Evolutionary conservation across 92 coral and sea anemone genomes (phyloP), one percentile per base, ranked within the genome.

Genomic region (Nematostella vectensis): DNA sequence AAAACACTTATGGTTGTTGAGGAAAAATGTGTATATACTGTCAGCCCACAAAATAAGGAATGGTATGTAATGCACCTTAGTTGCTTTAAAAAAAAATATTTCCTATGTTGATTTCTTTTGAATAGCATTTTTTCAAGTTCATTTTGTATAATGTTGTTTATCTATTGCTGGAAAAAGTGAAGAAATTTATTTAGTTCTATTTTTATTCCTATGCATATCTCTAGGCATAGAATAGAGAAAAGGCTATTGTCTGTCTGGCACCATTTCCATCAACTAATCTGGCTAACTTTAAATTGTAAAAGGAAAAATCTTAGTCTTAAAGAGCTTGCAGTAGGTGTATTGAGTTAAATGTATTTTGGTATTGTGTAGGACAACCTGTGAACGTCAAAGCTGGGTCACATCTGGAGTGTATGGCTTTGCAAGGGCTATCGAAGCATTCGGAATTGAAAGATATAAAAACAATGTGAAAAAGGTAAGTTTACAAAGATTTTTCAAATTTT

Each of bases 361-460:
- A n/a, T n/a, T 4, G 4, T 71, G 22, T 39, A 88, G 96, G 96
- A 85, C 94, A 15, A 59, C 50, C 0, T 89, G 96, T 55, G 65
- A 71, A 25, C 84, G 71, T 45, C 85, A 89, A 37, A 74, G 88
- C 0, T 89, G 96, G 96, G 43, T 89, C 3, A 50, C 85, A 0
- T 76, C 89, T 18, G 79, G 72, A 63, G 83, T 89, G n/a, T 89
- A 67, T 84, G 96, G 94, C 15, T 73, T 89, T 54, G 88, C 96
- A 17, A 74, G 96, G 69, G 82, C 89, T 36, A 66, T 89, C 25
- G 96, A 89, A 76, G 71, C 83, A 50, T 89, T 85, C 80, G 96
- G 96, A 11, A 44, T 89, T 40, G 94, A 89, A 77, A 75, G 96
- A 76, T 89, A 89, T 66, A 89, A 89, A 60, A 54, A 60, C 65